These are phyloP conservation scores for Iphiclides podalirius DNA, from an alignment of 2,888 invertebrate species.

Conservation along the genomic window DNA sequence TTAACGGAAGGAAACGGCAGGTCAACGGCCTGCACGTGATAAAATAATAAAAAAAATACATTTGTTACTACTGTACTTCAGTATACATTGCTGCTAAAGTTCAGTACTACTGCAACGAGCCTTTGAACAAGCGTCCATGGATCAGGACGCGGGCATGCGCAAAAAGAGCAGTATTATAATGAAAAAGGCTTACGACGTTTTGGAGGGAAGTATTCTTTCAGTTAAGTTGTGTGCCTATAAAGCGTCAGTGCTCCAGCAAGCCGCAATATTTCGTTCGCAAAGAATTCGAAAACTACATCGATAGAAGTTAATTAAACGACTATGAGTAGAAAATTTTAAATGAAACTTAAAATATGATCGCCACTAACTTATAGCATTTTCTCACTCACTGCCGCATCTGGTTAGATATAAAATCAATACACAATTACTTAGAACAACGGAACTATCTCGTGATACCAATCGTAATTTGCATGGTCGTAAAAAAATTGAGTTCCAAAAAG, in stretches of 20 bases:
- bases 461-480: too few relatives aligned
- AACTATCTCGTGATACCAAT: too few relatives aligned
- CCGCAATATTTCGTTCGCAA: slow-evolving; percentile 1
- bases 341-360: too few relatives aligned
- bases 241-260: slow-evolving; percentile 29
- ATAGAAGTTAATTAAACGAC: not conserved
- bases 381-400: too few relatives aligned
- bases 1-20: not conserved
- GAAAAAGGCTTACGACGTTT: slow-evolving; percentile 28
- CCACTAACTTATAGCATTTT: too few relatives aligned
- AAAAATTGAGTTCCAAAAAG: too few relatives aligned
- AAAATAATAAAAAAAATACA: slow-evolving; percentile 16
- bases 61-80: not conserved
- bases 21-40: slow-evolving; percentile 16
- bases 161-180: slow-evolving; percentile 19
- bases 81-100: slow-evolving; percentile 9
- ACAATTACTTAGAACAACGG: too few relatives aligned
- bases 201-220: slow-evolving; percentile 52
- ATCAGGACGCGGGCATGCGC: slow-evolving; percentile 26
- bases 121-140: slow-evolving; percentile 2
- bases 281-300: too few relatives aligned
- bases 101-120: not conserved
- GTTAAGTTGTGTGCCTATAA: slow-evolving; percentile 31
- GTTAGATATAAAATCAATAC: too few relatives aligned
- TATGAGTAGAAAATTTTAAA: too few relatives aligned